Base-by-base conservation (phyloP, 2,797 vertebrate species). In the Diplodus sargus region DNA sequence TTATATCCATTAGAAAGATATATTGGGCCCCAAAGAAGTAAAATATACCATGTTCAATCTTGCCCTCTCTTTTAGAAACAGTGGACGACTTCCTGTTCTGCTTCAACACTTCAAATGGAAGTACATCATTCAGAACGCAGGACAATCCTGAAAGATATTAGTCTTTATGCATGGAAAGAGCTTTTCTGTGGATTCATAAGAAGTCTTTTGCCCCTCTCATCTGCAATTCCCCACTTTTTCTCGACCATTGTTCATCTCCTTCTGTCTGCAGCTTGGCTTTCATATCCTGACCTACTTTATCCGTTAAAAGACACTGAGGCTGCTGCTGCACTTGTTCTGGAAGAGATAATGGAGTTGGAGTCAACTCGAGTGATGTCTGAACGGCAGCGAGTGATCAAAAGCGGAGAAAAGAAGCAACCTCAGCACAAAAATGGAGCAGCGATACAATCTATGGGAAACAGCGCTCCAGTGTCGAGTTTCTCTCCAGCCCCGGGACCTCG, bases 211-310 rank as follows among this genome's bases (percentile, higher is more conserved):
- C 16, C 25, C 28, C 54, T 69, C 60, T 76, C 68, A 45, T 84
- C 66, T 69, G 14, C 43, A 53, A 66, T 70, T 79, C 62, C 61
- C 51, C 63, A 51, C 57, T 18, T 59, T 74, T 81, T 8, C 45
- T 56, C 65, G 8, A 7, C 81, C 57, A 85, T 92, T 83, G 87
- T 89, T 91, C 72, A 13, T 67, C 67, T 22, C 25, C 47, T 43
- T 79, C 76, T 69, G 62, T 85, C 72, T 76, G 58, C 82, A 78
- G 86, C 86, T 88, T 85, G 69, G 65, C 85, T 90, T 89, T 90
- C 85, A 78, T 49, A 63, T 49, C 49, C 66, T 91, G 89, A 91
- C 88, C 92, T 81, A 92, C 84, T 93, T 92, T 79, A 77, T 84
- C 79, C 48, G 61, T 70, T 71, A 67, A 70, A 85, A 84, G 85